phyloP scores from a whole-genome alignment of 1,140 invertebrate genomes.

The Philotrypesis tridentata region DNA sequence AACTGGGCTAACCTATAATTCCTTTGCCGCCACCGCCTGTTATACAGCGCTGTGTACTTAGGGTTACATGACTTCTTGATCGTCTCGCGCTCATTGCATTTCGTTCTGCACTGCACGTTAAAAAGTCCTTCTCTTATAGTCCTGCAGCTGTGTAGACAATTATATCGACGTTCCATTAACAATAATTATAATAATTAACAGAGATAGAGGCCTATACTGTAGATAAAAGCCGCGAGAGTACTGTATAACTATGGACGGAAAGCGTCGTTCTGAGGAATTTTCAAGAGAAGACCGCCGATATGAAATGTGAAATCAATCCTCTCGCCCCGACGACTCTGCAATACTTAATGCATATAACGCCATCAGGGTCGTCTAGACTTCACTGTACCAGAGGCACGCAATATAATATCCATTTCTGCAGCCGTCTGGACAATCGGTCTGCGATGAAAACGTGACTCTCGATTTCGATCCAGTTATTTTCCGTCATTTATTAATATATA shows the following conservation, averaged over 20 bases:
- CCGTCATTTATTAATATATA: not conserved
- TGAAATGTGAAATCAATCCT: not conserved
- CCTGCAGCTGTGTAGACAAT: too few relatives aligned
- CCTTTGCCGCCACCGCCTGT: too few relatives aligned
- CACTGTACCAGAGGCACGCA: not conserved
- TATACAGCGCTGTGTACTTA: too few relatives aligned
- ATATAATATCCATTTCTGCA: not conserved
- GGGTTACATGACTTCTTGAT: too few relatives aligned
- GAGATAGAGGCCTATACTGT: not conserved
- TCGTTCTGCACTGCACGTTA: too few relatives aligned
- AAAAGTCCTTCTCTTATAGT: too few relatives aligned
- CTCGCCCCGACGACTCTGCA: not conserved
- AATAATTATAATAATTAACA: too few relatives aligned
- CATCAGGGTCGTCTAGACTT: not conserved
- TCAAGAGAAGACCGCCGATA: not conserved
- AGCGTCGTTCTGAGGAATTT: constrained; percentile 8
- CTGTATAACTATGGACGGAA: not conserved
- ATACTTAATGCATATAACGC: too few relatives aligned
- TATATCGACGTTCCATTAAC: too few relatives aligned
- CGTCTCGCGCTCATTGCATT: too few relatives aligned
- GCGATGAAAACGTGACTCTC: not conserved
- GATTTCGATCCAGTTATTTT: not conserved
- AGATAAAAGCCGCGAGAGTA: not conserved
- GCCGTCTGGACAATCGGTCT: not conserved
- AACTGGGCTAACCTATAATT: not conserved